Base-by-base conservation (phyloP, 2,888 invertebrate genomes). In the Parapristionchus giblindavisi region DNA sequence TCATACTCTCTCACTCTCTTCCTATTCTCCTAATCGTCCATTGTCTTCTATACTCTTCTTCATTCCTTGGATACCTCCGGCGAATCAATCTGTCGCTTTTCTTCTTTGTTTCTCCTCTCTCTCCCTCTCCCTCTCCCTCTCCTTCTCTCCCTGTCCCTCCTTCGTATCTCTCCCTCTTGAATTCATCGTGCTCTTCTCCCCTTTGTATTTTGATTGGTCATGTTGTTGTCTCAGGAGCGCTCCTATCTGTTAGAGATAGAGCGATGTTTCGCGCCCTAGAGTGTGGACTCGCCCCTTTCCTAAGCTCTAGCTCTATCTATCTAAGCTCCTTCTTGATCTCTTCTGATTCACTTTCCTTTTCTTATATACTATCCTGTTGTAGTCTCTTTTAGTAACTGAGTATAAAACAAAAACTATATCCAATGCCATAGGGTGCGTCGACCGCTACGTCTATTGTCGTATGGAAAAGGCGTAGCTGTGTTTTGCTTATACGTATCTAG, bases 1-100 rank as follows among this genome's bases (percentile, higher is more conserved):
- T 66, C 65, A n/a, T 11, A 14, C 14, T 17, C 58, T 58, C 58
- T 61, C 38, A 61, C 61, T 27, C 27, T 36, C 38, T 34, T 8
- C 29, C 1, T 36, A 3, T n/a, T 27, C 24, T 34, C 2, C 34
- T 36, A n/a, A 36, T 6, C 27, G 60, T n/a, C 34, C 21, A 1
- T 27, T 60, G 2, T 8, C 58, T 61, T 27, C 29, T 6, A 11
- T 2, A 32, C 21, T 21, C 29, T 27, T 2, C 56, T n/a, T n/a
- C n/a, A n/a, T n/a, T n/a, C n/a, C n/a, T n/a, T n/a, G n/a, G n/a
- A n/a, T n/a, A n/a, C n/a, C n/a, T n/a, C n/a, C n/a, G n/a, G n/a
- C n/a, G n/a, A n/a, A n/a, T n/a, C n/a, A n/a, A n/a, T n/a, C n/a
- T n/a, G n/a, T n/a, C 27, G 54, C 6, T 54, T 56, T 11, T 24